Conservation (phyloP, 92 coral and sea anemone species). For the Galaxea fascicularis region DNA sequence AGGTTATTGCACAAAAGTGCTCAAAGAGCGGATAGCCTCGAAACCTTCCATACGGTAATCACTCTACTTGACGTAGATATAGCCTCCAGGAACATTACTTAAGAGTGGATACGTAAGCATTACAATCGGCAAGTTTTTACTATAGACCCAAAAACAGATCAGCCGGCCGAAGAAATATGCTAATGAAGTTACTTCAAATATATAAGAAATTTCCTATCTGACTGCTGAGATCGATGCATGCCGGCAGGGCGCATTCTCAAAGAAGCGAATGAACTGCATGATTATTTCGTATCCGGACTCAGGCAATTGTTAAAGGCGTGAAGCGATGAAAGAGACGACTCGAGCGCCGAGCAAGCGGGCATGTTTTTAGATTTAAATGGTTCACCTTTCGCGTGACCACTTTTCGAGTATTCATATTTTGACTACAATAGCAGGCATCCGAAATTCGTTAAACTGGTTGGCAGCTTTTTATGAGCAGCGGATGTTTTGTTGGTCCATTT, state of each 20-base stretch:
- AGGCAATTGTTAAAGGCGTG: not conserved
- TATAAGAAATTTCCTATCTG: not conserved
- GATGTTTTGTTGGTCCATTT: not conserved
- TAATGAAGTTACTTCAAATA: not conserved
- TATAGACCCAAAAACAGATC: conserved; percentile 31
- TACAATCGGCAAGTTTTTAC: not conserved
- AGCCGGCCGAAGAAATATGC: conserved; percentile 2
- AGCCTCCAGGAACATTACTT: not conserved
- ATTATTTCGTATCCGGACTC: too few species aligned
- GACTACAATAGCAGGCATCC: conserved; percentile 4
- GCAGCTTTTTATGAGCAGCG: not conserved
- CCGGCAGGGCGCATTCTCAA: not conserved
- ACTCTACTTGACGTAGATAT: not conserved
- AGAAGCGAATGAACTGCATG: not conserved
- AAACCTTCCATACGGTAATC: not conserved
- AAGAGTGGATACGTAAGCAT: not conserved
- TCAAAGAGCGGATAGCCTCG: too few species aligned
- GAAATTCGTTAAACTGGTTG: conserved; percentile 19
- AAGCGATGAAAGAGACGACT: not conserved
- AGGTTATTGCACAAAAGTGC: too few species aligned
- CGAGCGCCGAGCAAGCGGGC: not conserved
- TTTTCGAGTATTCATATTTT: not conserved
- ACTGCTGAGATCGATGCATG: not conserved
- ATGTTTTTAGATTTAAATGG: not conserved
- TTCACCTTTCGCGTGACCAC: conserved; percentile 37